A percentile compares a stretch with the other conserved stretches of the same genome.
Evolutionary conservation across 2,797 vertebrate species (phyloP).

Genomic region (Scolopax rusticola): DNA sequence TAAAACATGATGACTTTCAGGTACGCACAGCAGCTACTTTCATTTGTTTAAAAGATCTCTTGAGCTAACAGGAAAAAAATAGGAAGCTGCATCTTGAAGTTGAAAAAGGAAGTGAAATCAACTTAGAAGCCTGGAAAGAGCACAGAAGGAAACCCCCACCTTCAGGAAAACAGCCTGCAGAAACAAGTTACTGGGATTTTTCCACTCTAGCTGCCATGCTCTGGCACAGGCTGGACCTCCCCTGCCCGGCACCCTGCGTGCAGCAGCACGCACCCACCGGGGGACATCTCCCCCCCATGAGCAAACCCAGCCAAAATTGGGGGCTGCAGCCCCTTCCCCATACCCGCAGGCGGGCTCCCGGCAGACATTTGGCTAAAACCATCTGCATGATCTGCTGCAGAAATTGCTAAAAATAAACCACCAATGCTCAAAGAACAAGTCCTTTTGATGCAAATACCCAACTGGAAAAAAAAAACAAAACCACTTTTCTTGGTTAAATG

Average conservation of each 20-base stretch:
- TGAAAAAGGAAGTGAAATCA: neutral
- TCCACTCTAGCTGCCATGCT: accelerated
- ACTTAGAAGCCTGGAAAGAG: neutral
- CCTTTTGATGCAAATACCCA: neutral
- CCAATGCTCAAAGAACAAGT: neutral
- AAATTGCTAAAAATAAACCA: conserved; percentile 32
- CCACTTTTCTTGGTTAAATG: neutral
- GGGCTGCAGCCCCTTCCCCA: neutral
- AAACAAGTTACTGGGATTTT: neutral
- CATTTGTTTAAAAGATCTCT: neutral
- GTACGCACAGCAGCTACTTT: neutral
- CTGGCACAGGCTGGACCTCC: accelerated
- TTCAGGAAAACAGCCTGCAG: neutral
- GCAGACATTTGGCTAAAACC: conserved; percentile 44
- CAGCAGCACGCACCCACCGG: accelerated
- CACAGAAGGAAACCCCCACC: neutral
- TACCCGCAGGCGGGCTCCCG: accelerated
- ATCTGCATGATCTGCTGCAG: conserved; percentile 30
- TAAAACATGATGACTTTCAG: accelerated
- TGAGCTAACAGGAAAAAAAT: neutral
- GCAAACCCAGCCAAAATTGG: accelerated
- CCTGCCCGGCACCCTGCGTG: neutral
- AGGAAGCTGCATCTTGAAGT: neutral
- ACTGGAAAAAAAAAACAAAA: neutral
- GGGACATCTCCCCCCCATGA: accelerated